Percentiles rank a stretch among this genome's conserved stretches.
phyloP scores from a whole-genome alignment of 2,888 invertebrate species.

The Brachylomia viminalis region DNA sequence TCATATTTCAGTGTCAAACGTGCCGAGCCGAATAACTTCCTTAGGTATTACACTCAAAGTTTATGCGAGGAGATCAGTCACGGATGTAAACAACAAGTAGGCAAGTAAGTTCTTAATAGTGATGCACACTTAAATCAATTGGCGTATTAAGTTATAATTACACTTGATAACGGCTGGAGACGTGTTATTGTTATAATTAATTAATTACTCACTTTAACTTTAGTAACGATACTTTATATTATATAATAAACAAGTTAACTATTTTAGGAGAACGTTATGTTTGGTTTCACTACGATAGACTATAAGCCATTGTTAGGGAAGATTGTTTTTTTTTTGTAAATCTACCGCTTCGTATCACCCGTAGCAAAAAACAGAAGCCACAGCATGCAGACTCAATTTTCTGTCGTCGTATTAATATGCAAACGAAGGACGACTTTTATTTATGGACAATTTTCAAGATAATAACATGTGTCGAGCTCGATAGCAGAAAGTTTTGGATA shows the following conservation, averaged over 20 bases:
- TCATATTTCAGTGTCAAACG: slow-evolving; percentile 87
- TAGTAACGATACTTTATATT: slow-evolving; percentile 2
- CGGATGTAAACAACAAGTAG: slow-evolving; percentile 74
- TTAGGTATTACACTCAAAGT: slow-evolving; percentile 80
- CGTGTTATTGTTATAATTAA: slow-evolving; percentile 29
- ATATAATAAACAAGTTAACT: not conserved
- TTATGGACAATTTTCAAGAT: slow-evolving; percentile 55
- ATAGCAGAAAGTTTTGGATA: slow-evolving; percentile 35
- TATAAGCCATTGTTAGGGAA: slow-evolving; percentile 21
- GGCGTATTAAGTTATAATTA: slow-evolving; percentile 44
- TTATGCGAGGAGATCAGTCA: slow-evolving; percentile 78
- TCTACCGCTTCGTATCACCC: slow-evolving; percentile 11
- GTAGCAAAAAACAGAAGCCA: slow-evolving; percentile 43
- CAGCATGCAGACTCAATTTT: slow-evolving; percentile 48
- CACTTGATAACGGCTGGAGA: slow-evolving; percentile 9
- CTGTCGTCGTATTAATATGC: slow-evolving; percentile 64
- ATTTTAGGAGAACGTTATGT: not conserved
- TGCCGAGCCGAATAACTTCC: slow-evolving; percentile 83
- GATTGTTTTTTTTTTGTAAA: slow-evolving; percentile 35
- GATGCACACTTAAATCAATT: slow-evolving; percentile 47
- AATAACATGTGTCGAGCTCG: slow-evolving; percentile 53
- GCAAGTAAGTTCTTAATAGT: slow-evolving; percentile 63
- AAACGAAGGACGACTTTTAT: slow-evolving; percentile 63
- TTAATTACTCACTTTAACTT: slow-evolving; percentile 22
- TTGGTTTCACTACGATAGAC: slow-evolving; percentile 18